Evolutionary conservation across 2,113 vertebrate species (phyloP).

Genomic region (Rhipidura dahli): DNA sequence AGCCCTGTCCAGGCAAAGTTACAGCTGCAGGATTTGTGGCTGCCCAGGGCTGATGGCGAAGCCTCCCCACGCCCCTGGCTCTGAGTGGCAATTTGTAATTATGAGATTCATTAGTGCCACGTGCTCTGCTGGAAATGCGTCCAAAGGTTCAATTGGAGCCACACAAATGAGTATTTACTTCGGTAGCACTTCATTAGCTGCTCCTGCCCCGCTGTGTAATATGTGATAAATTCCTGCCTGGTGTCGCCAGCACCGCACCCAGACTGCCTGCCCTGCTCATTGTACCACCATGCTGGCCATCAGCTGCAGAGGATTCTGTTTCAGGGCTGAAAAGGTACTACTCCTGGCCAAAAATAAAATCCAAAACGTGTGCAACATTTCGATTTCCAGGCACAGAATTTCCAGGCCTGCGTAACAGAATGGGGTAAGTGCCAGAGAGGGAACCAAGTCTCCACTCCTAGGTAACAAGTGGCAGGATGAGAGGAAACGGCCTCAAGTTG

Average conservation of each 20-base stretch:
- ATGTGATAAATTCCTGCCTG: not conserved
- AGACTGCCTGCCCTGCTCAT: not conserved
- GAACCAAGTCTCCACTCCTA: not conserved
- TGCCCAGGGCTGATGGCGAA: not conserved
- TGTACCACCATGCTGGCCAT: not conserved
- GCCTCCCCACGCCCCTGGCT: not conserved
- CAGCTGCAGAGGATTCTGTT: not conserved
- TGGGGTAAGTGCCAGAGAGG: not conserved
- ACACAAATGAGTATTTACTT: conserved; percentile 25
- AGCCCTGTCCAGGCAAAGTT: not conserved
- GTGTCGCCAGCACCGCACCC: not conserved
- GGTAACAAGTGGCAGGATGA: not conserved
- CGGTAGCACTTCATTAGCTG: conserved; percentile 31
- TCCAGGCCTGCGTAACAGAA: not conserved
- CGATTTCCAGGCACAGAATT: not conserved
- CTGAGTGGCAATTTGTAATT: not conserved
- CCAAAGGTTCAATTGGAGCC: not conserved
- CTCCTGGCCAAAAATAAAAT: not conserved
- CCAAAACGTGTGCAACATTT: not conserved
- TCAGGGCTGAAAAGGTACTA: not conserved
- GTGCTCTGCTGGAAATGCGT: conserved; percentile 11
- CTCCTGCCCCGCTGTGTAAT: conserved; percentile 20
- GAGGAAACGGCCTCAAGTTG: not conserved
- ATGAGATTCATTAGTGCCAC: not conserved
- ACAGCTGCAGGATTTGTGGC: not conserved